Evolutionary conservation across 1,140 invertebrate genomes (phyloP), one percentile per base, ranked within the genome.

Genomic region (Drosophila watanabei): DNA sequence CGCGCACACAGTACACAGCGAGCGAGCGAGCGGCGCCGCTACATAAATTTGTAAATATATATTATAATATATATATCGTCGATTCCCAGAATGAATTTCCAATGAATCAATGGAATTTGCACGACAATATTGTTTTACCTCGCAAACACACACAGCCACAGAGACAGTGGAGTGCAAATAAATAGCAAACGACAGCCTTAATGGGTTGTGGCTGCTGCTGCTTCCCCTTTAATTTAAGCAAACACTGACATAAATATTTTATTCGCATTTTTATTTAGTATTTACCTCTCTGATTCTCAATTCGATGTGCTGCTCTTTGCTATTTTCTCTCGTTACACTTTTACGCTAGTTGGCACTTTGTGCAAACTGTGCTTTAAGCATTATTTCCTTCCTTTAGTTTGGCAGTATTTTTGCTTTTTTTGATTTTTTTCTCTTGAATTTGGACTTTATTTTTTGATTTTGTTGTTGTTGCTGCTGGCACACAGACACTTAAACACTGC

Each of bases 311-410:
- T 80, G 78, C 60, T 77, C 9, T 51, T 76, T 33, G 83, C 76
- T 87, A 48, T 70, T 78, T 81, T 39, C 62, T 39, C 62, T 51
- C n/a, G 24, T 35, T 75, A 60, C 45, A 59, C 54, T 54, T 70
- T 84, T 77, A 54, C 41, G 79, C 75, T 90, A 65, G 63, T 86
- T 89, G 86, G 86, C 86, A 82, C 70, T 80, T 86, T 82, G 68
- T 60, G 30, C 70, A 73, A 90, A 90, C 63, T 89, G 85, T 90
- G 81, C 68, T 72, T 89, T 82, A 85, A 89, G 85, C 85, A 89
- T 89, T 89, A 79, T 70, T 57, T 57, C 13, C 16, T 16, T 54
- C 16, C 10, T 85, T 85, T 62, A 72, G 70, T 72, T 85, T 84
- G 66, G 11, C 13, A 52, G 20, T 69, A 58, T 59, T 75, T 51